Conservation (phyloP, 2,888 invertebrate species). For the Pseudococcus jackbeardsleyi region DNA sequence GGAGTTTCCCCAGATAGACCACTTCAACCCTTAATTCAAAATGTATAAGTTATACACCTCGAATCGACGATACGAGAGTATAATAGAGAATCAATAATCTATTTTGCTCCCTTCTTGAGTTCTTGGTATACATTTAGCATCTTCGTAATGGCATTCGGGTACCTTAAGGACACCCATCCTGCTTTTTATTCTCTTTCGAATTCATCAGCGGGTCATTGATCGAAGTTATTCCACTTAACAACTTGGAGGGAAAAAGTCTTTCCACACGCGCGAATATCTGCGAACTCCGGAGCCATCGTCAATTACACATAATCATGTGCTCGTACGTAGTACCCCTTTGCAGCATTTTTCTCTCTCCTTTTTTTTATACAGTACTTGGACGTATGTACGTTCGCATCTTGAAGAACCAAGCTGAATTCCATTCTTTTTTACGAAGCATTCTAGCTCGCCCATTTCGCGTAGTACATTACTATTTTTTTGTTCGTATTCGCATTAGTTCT, state of each 20-base stretch:
- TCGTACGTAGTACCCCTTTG: neutral
- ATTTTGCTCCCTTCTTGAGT: neutral
- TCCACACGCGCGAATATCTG: neutral
- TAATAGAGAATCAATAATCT: slow-evolving; percentile 6
- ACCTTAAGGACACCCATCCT: neutral
- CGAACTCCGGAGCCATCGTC: neutral
- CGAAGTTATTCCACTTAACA: neutral
- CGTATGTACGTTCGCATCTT: neutral
- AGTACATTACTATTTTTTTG: neutral
- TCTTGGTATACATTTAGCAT: neutral
- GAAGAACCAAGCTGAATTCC: neutral
- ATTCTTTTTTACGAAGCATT: neutral
- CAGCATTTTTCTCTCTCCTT: neutral
- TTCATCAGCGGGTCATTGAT: neutral
- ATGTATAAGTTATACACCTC: neutral
- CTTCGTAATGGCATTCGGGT: neutral
- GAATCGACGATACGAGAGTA: neutral
- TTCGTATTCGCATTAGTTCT: neutral
- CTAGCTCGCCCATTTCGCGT: neutral
- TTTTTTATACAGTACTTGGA: neutral
- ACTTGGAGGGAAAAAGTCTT: neutral
- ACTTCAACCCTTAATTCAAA: neutral
- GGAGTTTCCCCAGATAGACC: neutral
- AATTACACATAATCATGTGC: neutral
- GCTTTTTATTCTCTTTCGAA: neutral